Conservation (phyloP, 2,113 vertebrate species). For the Cryptomyrus ogoouensis region DNA sequence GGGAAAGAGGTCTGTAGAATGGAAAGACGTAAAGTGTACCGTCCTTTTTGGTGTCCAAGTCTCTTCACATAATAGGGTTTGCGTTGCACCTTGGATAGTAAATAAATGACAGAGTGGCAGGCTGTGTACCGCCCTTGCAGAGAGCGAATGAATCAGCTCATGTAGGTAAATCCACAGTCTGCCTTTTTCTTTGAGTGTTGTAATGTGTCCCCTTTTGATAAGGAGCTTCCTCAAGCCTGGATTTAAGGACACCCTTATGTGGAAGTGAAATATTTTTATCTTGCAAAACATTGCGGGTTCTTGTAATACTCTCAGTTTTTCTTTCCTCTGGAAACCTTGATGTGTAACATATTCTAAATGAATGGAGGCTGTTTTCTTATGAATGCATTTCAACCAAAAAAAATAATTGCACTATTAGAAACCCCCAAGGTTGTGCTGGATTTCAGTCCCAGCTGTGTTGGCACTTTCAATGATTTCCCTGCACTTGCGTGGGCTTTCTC, state of each 20-base stretch:
- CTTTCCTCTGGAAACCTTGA: not conserved
- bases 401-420: not conserved
- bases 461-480: not conserved
- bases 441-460: not conserved
- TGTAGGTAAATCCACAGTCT: not conserved
- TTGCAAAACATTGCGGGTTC: not conserved
- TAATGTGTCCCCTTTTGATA: not conserved
- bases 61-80: not conserved
- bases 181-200: not conserved
- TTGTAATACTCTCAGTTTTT: not conserved
- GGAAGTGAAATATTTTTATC: not conserved
- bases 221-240: not conserved
- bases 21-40: not conserved
- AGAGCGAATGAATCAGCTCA: not conserved
- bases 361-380: not conserved
- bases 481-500: not conserved
- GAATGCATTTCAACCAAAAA: not conserved
- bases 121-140: not conserved
- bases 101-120: not conserved
- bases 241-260: not conserved
- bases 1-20: not conserved
- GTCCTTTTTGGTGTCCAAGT: not conserved
- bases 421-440: not conserved
- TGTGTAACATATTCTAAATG: not conserved
- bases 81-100: not conserved